Evolutionary conservation across 1,140 invertebrate genomes (phyloP).

Genomic region (Proales similis): DNA sequence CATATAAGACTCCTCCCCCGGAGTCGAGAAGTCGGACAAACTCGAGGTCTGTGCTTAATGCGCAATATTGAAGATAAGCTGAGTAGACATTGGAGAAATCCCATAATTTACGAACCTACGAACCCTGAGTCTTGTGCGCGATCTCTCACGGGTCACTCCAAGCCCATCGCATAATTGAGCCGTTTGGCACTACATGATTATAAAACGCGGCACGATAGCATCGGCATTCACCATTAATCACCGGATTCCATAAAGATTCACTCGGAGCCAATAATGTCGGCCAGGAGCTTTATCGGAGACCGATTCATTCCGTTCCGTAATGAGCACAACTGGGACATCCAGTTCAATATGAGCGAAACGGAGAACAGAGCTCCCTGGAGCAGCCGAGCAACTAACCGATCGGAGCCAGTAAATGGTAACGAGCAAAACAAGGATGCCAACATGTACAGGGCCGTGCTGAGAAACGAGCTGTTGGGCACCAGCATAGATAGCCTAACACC

Average conservation of each 20-base stretch:
- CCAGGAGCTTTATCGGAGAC: slow-evolving; percentile 10
- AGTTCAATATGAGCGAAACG: slow-evolving; percentile 32
- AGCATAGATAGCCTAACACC: slow-evolving; percentile 15
- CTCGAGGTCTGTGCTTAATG: no score
- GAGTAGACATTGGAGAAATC: no score
- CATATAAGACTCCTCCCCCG: no score
- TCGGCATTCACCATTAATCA: background rate
- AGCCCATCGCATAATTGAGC: background rate
- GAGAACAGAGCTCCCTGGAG: background rate
- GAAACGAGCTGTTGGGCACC: slow-evolving; percentile 33
- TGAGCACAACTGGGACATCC: slow-evolving; percentile 26
- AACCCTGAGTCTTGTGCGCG: no score
- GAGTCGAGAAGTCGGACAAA: no score
- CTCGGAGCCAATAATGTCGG: slow-evolving; percentile 9
- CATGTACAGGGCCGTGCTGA: slow-evolving; percentile 21
- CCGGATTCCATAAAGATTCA: slow-evolving; percentile 37
- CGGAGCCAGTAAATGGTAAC: background rate
- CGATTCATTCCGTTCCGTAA: slow-evolving; percentile 25
- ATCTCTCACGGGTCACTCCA: no score
- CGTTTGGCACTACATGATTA: background rate
- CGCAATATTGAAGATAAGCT: no score
- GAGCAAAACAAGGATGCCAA: slow-evolving; percentile 28
- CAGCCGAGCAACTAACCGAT: slow-evolving; percentile 4
- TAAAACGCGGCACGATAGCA: background rate
- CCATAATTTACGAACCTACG: no score